Evolutionary conservation across 2,888 invertebrate species (phyloP).

Genomic region (Encarsia formosa): DNA sequence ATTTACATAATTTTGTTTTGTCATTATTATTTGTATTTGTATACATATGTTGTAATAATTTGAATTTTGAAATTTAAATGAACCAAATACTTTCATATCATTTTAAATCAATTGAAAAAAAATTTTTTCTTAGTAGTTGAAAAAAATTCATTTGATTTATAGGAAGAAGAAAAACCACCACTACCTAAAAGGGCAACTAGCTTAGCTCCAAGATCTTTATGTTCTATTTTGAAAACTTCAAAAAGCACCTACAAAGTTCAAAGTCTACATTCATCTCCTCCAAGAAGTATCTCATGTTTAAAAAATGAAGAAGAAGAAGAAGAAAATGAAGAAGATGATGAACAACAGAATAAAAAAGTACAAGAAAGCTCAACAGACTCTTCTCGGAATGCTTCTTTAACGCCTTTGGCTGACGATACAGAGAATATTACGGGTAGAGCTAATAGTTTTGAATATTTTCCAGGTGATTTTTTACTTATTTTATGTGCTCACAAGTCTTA

Average conservation of each 20-base stretch:
- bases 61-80: too few relatives aligned
- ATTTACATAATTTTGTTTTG: background rate
- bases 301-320: constrained; percentile 4
- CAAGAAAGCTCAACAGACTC: constrained; percentile 39
- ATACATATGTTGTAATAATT: too few relatives aligned
- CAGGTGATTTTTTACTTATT: constrained; percentile 32
- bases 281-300: constrained; percentile 6
- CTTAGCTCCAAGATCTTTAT: constrained; percentile 34
- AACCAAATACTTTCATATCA: too few relatives aligned
- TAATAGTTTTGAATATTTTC: constrained; percentile 65
- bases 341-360: constrained; percentile 26
- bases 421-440: constrained; percentile 56
- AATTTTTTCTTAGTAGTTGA: too few relatives aligned
- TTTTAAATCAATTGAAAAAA: too few relatives aligned
- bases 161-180: constrained; percentile 40
- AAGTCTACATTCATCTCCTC: constrained; percentile 17
- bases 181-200: constrained; percentile 42
- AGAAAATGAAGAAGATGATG: constrained; percentile 28
- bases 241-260: constrained; percentile 39
- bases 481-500: too few relatives aligned
- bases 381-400: constrained; percentile 36
- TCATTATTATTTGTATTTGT: too few relatives aligned
- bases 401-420: constrained; percentile 36
- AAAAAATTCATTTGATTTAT: constrained; percentile 6
- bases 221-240: constrained; percentile 40